Conservation (phyloP, 2,113 vertebrate species). For the Apeltes quadracus region DNA sequence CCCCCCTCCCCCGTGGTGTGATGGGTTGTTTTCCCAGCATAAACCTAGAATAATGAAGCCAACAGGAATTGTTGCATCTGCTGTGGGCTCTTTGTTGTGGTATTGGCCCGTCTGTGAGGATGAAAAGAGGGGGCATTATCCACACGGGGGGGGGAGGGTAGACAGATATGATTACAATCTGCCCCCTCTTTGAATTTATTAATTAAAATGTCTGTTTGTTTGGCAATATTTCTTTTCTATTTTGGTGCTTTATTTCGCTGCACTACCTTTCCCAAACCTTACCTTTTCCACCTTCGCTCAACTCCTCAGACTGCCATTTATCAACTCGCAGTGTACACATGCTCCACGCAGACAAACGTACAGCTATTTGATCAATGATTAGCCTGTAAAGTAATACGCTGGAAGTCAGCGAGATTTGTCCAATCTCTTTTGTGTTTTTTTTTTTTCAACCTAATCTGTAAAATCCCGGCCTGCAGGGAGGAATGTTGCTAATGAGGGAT, state of each 20-base stretch:
- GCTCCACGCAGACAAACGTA: slow-evolving; percentile 62
- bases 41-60: slow-evolving; percentile 41
- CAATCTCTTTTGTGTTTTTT: slow-evolving; percentile 81
- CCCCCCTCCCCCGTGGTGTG: slow-evolving; percentile 35
- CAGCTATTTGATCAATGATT: slow-evolving; percentile 78
- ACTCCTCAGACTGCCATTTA: slow-evolving; percentile 54
- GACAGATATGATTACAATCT: slow-evolving; percentile 8
- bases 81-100: slow-evolving; percentile 34
- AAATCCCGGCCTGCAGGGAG: slow-evolving; percentile 82
- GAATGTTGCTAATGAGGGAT: slow-evolving; percentile 81
- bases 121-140: slow-evolving; percentile 37
- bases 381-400: slow-evolving; percentile 79
- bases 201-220: neutral
- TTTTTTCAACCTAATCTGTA: slow-evolving; percentile 83
- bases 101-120: slow-evolving; percentile 28
- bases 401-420: slow-evolving; percentile 82
- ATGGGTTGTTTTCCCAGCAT: slow-evolving; percentile 49
- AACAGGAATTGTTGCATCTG: slow-evolving; percentile 54
- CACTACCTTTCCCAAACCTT: slow-evolving; percentile 11
- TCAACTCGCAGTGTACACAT: slow-evolving; percentile 61
- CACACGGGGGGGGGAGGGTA: slow-evolving; percentile 8
- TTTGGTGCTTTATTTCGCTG: neutral
- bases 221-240: neutral
- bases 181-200: slow-evolving; percentile 21
- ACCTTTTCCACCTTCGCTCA: slow-evolving; percentile 33